Evolutionary conservation across 2,797 vertebrate genomes (phyloP), one percentile per base, ranked within the genome.

Genomic region (Pygocentrus nattereri): DNA sequence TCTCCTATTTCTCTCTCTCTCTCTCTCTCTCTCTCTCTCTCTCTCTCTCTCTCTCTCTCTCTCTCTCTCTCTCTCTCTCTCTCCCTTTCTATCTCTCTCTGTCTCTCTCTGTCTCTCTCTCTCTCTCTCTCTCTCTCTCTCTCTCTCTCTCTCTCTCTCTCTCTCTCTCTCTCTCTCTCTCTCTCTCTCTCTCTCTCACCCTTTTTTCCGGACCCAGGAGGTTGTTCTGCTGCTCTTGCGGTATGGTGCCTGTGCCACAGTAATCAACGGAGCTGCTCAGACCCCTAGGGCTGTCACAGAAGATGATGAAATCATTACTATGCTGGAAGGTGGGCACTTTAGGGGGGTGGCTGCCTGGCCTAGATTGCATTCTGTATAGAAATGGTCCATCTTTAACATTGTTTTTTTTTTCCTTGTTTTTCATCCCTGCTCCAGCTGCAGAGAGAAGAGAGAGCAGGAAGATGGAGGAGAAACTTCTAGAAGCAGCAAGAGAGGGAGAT

Each of bases 261-360:
- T 96, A 85, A 95, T 97, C 90, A 98, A 99, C 62, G 96, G 96
- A 82, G 96, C 89, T 18, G 96, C 95, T 84, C 95, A 96, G 90
- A 97, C 95, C 72, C 95, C 97, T 38, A 97, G 95, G 92, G 96
- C 96, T 86, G 93, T 96, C 82, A 96, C 97, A 44, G 93, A 96
- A 50, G 96, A 98, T 88, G 96, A 95, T 93, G 97, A 98, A 91
- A 96, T 98, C 87, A 94, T 95, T 87, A 95, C 90, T 85, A 98
- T 99, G 97, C 93, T 99, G 76, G 96, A 98, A 94, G 97, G 97
- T 97, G 95, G 92, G 79, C 85, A 85, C 8, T 62, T 47, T 11
- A 10, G 21, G 58, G 58, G 25, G 16, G 58, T 44, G 11, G 74
- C 76, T 70, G 75, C 76, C 76, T 54, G 83, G 50, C 76, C 64